Evolutionary conservation across 2,113 vertebrate genomes (phyloP).

Genomic region (Lonchura striata): DNA sequence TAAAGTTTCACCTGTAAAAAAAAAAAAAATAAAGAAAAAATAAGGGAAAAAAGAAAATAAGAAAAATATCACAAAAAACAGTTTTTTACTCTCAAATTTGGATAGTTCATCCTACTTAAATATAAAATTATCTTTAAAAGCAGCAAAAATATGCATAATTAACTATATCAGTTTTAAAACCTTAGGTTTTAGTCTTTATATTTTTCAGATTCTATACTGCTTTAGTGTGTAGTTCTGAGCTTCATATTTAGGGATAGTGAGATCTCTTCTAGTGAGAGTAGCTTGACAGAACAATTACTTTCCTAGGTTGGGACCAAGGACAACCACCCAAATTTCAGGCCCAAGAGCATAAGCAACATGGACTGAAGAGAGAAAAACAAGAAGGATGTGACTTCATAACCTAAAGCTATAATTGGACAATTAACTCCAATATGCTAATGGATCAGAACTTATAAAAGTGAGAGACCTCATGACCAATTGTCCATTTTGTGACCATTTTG

Average conservation of each 20-base stretch:
- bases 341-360: background rate
- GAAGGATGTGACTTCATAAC: background rate
- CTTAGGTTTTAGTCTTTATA: background rate
- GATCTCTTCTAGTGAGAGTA: background rate
- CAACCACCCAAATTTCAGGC: background rate
- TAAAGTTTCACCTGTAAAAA: background rate
- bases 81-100: background rate
- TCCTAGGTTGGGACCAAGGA: background rate
- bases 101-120: background rate
- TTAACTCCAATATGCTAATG: background rate
- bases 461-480: accelerated
- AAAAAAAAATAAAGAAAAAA: background rate
- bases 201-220: background rate
- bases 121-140: background rate
- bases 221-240: background rate
- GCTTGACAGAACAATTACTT: background rate
- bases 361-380: background rate
- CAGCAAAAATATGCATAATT: background rate
- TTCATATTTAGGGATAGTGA: background rate
- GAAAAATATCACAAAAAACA: background rate
- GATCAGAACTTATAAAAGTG: background rate
- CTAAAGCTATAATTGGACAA: background rate
- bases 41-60: no score
- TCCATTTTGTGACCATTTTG: background rate
- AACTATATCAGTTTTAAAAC: background rate